Evolutionary conservation across 2,888 invertebrate species (phyloP), one percentile per base, ranked within the genome.

Genomic region (Drosophila mimetica): DNA sequence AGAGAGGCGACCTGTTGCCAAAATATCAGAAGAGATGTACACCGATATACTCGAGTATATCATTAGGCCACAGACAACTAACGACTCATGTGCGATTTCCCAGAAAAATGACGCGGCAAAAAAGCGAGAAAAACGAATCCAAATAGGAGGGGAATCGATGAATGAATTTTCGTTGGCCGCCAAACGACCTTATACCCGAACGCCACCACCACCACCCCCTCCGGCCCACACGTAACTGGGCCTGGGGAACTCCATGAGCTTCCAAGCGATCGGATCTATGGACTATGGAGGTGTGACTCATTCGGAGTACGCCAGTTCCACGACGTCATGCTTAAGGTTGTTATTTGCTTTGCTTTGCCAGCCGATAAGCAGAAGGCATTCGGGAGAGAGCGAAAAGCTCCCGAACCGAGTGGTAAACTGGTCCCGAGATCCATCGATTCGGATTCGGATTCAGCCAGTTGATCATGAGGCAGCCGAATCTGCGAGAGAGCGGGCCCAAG

Each of bases 21-120:
- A 30, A 64, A 64, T 67, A 65, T 65, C 28, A 9, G 11, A 28
- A 8, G 11, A 34, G 28, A 67, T 48, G 48, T 67, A 51, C 14
- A 20, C 20, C 13, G 20, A 32, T 13, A 41, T 39, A 47, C n/a
- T 16, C 9, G 16, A 4, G 11, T 32, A 32, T 41, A 20, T 50
- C 32, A 41, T 28, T 50, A n/a, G 30, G 37, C 67, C 42, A 46
- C 36, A 57, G 71, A 51, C 36, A 47, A 70, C 55, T 37, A 57
- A 20, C 78, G 72, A 89, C 76, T 90, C 89, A 89, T 89, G 51
- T 64, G 36, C 69, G 69, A 75, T 88, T 90, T 88, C 91, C 75
- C 55, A 76, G 91, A 90, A 91, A 63, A 54, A 81, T 91, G 91
- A 90, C 89, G 80, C 59, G 57, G 64, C 77, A 75, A 48, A 74